phyloP scores from a whole-genome alignment of 35 echinoderm and acorn worm genomes.

The Lytechinus pictus region DNA sequence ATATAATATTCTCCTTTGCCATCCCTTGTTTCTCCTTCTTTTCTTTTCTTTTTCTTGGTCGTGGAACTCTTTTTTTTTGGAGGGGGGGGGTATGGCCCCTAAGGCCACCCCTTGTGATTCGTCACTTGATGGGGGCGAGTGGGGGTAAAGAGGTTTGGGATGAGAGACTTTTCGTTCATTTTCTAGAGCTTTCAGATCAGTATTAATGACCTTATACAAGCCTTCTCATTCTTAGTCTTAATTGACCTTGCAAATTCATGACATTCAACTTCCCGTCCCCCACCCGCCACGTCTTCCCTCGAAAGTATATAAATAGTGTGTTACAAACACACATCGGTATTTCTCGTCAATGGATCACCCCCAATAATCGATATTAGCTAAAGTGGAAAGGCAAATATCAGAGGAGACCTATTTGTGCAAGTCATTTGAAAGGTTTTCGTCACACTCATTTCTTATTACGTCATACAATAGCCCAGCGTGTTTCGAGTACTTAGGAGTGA shows the following conservation, averaged over 20 bases:
- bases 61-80: no score
- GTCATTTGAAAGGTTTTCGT: conserved; percentile 18
- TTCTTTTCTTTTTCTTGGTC: no score
- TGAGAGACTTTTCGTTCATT: no score
- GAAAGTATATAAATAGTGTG: not conserved
- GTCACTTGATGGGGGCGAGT: no score
- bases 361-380: not conserved
- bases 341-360: not conserved
- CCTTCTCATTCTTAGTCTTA: not conserved
- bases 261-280: not conserved
- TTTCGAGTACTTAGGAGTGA: not conserved
- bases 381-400: not conserved
- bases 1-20: no score
- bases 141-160: no score
- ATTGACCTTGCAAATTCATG: not conserved
- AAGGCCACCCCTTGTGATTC: no score
- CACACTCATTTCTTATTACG: not conserved
- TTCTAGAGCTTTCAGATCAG: no score
- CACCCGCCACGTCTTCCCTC: not conserved
- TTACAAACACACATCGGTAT: not conserved
- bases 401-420: not conserved
- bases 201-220: no score
- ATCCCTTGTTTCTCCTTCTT: no score
- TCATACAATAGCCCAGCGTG: not conserved
- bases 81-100: no score